Evolutionary conservation across 30 jellyfish, hydroid and myxozoan genomes (phyloP).

Genomic region (Turritopsis dohrnii): DNA sequence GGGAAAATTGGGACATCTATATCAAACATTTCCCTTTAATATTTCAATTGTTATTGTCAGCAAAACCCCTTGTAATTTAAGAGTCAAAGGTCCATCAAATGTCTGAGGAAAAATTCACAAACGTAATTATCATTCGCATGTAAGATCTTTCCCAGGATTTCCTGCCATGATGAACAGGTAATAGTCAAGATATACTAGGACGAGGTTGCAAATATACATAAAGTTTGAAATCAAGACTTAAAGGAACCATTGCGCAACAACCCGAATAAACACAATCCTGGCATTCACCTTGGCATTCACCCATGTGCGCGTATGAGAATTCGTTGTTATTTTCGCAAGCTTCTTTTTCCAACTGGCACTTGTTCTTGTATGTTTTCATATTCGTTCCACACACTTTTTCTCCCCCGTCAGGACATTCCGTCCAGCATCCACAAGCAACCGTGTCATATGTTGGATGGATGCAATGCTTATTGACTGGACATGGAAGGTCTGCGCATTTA

Average conservation of each 20-base stretch:
- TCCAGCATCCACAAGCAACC: conserved; percentile 9
- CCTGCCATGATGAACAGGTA: no score
- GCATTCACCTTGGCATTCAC: not conserved
- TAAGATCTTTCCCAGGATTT: no score
- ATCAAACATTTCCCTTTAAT: no score
- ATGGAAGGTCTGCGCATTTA: not conserved
- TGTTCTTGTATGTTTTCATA: conserved; percentile 8
- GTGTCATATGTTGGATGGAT: conserved; percentile 11
- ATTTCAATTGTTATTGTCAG: no score
- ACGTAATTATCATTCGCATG: no score
- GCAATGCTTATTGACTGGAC: conserved; percentile 24
- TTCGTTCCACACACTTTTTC: conserved; percentile 9
- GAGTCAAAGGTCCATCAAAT: no score
- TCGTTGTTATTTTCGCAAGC: conserved; percentile 10
- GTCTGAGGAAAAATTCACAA: no score
- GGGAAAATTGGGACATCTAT: no score
- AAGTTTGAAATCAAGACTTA: no score
- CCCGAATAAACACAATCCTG: not conserved
- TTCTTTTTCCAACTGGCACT: not conserved
- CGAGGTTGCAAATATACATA: no score
- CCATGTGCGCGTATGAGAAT: conserved; percentile 11
- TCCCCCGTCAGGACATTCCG: not conserved
- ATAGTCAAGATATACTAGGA: no score
- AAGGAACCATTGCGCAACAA: not conserved
- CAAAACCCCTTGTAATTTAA: no score